These are phyloP conservation scores for Archegozetes longisetosus DNA, from an alignment of 1,140 invertebrate genomes.

Conservation along the genomic window DNA sequence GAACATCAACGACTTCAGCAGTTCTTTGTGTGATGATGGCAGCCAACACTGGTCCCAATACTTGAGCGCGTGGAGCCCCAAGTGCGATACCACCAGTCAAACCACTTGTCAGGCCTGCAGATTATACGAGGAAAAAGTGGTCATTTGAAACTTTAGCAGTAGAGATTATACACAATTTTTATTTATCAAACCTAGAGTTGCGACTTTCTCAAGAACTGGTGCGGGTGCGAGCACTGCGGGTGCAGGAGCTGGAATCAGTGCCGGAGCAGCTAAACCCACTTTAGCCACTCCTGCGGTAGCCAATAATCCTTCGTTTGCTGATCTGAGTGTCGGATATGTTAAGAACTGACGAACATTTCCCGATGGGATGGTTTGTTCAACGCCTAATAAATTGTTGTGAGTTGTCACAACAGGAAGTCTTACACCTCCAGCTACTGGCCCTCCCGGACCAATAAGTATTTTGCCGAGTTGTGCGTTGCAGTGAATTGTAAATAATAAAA, in stretches of 20 bases:
- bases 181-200: background rate
- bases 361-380: background rate
- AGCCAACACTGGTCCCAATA: background rate
- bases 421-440: background rate
- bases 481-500: background rate
- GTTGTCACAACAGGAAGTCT: background rate
- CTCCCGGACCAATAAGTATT: background rate
- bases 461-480: background rate
- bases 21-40: conserved; percentile 6
- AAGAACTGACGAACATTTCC: background rate
- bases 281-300: background rate
- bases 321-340: background rate
- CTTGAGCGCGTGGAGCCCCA: background rate
- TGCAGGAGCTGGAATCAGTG: background rate
- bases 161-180: too few relatives aligned
- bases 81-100: background rate
- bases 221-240: background rate
- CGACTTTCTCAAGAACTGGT: background rate
- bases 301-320: background rate
- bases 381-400: background rate
- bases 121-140: background rate
- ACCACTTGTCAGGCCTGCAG: background rate
- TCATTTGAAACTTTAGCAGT: background rate
- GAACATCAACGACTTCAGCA: conserved; percentile 9
- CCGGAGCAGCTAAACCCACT: too few relatives aligned